phyloP scores from a whole-genome alignment of 2,113 vertebrate genomes.

The Perognathus longimembris region DNA sequence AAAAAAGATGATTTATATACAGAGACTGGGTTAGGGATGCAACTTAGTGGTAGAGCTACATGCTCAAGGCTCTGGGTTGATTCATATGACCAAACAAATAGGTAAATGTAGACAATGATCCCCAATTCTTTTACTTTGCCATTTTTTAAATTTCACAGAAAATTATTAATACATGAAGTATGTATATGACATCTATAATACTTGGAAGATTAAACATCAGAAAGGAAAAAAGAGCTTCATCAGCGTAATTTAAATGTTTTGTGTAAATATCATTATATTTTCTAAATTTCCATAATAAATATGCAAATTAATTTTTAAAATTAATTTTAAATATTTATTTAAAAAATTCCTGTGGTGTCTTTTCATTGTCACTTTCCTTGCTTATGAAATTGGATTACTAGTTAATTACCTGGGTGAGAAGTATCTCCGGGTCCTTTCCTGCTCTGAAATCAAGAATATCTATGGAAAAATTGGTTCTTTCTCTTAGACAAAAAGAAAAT shows the following conservation, averaged over 20 bases:
- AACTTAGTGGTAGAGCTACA: background rate
- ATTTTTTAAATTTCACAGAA: background rate
- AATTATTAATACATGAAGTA: constrained; percentile 30
- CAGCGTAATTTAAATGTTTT: background rate
- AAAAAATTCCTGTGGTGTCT: background rate
- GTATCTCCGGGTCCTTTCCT: background rate
- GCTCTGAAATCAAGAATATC: constrained; percentile 32
- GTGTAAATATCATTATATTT: constrained; percentile 20
- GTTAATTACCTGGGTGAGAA: constrained; percentile 15
- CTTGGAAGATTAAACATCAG: background rate
- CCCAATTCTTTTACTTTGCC: constrained; percentile 10
- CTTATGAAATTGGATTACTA: constrained; percentile 8
- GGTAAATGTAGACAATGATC: background rate
- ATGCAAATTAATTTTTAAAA: background rate
- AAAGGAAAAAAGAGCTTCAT: too few species aligned
- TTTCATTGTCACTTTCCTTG: background rate
- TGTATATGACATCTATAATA: background rate
- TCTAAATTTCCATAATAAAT: background rate
- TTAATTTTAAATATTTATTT: background rate
- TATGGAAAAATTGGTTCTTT: background rate
- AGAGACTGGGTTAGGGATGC: background rate
- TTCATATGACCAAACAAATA: background rate
- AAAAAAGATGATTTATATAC: background rate
- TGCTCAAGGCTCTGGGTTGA: background rate
- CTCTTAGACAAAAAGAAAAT: constrained; percentile 29